These are phyloP conservation scores for Protobothrops mucrosquamatus DNA, from an alignment of 2,113 vertebrate species.

Conservation along the genomic window DNA sequence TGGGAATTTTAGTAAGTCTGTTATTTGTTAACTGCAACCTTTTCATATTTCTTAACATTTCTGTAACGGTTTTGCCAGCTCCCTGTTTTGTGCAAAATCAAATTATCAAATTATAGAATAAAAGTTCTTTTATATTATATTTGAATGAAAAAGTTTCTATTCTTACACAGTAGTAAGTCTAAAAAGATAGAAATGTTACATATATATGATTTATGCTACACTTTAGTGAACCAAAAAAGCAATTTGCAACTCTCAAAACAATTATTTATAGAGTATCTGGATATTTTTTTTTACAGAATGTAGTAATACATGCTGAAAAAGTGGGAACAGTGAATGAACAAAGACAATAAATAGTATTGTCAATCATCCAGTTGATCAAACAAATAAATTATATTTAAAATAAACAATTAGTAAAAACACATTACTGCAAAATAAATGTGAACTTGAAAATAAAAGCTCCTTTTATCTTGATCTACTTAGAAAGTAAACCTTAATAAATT, in stretches of 20 bases:
- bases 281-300: slow-evolving; percentile 29
- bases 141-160: slow-evolving; percentile 40
- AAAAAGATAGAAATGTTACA: slow-evolving; percentile 36
- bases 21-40: not conserved
- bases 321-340: slow-evolving; percentile 13
- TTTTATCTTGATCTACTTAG: not conserved
- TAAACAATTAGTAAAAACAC: not conserved
- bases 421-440: slow-evolving; percentile 1
- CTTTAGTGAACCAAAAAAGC: slow-evolving; percentile 43
- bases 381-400: not conserved
- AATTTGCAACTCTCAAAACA: slow-evolving; percentile 53
- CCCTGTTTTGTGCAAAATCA: not conserved
- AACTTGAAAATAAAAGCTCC: not conserved
- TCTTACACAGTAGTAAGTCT: slow-evolving; percentile 47
- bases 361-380: not conserved
- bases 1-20: not conserved
- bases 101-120: slow-evolving; percentile 29
- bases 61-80: slow-evolving; percentile 28
- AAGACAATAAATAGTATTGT: not conserved
- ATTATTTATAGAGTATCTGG: slow-evolving; percentile 54
- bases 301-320: slow-evolving; percentile 39
- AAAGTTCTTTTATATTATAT: slow-evolving; percentile 34
- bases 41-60: slow-evolving; percentile 39
- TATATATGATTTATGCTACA: slow-evolving; percentile 8
- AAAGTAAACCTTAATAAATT: not conserved